Base-by-base conservation (phyloP, 1,140 invertebrate genomes). In the Heliothis subflexa region DNA sequence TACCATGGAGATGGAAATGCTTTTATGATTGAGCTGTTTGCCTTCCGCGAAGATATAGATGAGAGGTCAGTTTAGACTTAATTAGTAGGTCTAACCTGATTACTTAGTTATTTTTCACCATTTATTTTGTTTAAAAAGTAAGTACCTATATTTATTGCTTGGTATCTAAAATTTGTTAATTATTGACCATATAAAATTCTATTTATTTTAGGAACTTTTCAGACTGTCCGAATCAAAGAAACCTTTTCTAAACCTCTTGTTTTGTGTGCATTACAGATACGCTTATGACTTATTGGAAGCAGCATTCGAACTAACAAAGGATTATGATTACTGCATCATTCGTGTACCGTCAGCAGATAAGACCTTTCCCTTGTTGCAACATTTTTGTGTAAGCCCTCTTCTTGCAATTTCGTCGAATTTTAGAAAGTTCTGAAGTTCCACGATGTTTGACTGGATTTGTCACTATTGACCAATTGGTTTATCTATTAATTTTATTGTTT, bases 291-390 rank as follows among this genome's bases (percentile, higher is more conserved):
- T 97, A 54, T 87, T 97, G 16, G 93, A 95, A 83, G 95, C 96
- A n/a, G 95, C 96, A 4, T 97, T 97, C 89, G 95, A 97, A 78
- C 89, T 96, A 74, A 97, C 96, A 88, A 96, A 96, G 1, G 91
- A 96, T 45, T 89, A 94, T 52, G 96, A 97, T 54, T 97, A 97
- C 81, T 96, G 96, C 82, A 88, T 96, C 47, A 95, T 97, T 25
- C 94, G 96, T 1, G 86, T 96, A 1, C 96, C 97, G 1, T 95
- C 95, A 76, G 92, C 92, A 3, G 93, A 95, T 11, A 95, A 95
- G 13, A 95, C 94, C 76, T 96, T 96, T 79, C 91, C 95, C 1
- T 91, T 97, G 3, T 89, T 97, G 12, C 92, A 96, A 83, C 91
- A 95, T 86, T 97, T 97, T 91, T 93, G 95, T 89, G 96, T 96